Evolutionary conservation across 2,797 vertebrate genomes (phyloP), one percentile per base, ranked within the genome.

Genomic region (Sebastes minor): DNA sequence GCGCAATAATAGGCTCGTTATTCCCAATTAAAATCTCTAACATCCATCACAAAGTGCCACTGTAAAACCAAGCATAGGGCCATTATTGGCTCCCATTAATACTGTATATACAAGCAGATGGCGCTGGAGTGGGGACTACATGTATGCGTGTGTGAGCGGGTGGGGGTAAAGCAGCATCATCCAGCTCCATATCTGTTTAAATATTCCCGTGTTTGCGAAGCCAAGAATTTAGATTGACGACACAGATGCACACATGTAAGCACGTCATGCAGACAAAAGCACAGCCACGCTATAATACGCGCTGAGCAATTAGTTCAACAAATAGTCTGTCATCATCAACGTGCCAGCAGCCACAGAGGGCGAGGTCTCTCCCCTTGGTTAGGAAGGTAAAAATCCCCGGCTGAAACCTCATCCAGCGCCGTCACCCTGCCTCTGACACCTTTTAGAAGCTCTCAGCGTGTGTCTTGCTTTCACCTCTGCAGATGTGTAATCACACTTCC

Each of bases 31-130:
- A 91, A 89, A 67, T 85, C 83, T 69, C 80, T 68, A 83, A 84
- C 92, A 95, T 95, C 90, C 90, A 94, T 95, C 94, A 95, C 92
- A 91, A 93, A 92, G 65, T 78, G 86, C 81, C 88, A 91, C 87
- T 90, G 89, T 88, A 92, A 91, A 91, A 89, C 79, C 88, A 87
- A 88, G 83, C 86, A 63, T 68, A 78, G 87, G 80, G 66, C 83
- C 86, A 91, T 94, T 94, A 94, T 89, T 88, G 89, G 80, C 75
- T 89, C 78, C 91, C 88, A 94, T 95, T 95, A 95, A 93, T 93
- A 88, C 84, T 88, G 90, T 86, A 83, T 84, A 82, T 87, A 86
- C 80, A 88, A 90, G 82, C 90, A 91, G 90, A 91, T 90, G 87
- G 88, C 66, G 55, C 85, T 71, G 73, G 82, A 87, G 87, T 81